Evolutionary conservation across 2,797 vertebrate species (phyloP).

Genomic region (Phataginus tricuspis): DNA sequence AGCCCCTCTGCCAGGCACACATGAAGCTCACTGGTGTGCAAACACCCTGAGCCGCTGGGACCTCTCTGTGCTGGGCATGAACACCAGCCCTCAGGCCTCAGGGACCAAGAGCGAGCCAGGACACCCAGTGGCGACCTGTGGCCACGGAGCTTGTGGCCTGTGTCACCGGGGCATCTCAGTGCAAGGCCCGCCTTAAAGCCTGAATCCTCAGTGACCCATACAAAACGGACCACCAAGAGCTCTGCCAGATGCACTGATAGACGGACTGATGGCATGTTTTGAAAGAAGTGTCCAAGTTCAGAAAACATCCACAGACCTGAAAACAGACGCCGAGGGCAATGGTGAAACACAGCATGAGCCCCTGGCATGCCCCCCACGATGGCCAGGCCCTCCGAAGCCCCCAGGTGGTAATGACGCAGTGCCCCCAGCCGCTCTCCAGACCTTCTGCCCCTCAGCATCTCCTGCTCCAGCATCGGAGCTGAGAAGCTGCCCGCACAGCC

Average conservation of each 20-base stretch:
- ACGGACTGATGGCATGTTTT: accelerated
- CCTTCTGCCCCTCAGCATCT: neutral
- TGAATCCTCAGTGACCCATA: accelerated
- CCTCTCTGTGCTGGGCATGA: accelerated
- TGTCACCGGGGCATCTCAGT: accelerated
- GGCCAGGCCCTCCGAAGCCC: neutral
- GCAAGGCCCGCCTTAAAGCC: accelerated
- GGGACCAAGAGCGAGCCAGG: neutral
- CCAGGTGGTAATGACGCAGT: accelerated
- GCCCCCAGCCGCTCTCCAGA: neutral
- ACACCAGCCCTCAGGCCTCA: accelerated
- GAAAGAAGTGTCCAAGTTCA: accelerated
- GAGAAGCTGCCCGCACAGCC: accelerated
- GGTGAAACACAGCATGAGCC: neutral
- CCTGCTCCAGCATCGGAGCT: neutral
- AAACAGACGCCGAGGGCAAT: neutral
- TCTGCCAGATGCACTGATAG: accelerated
- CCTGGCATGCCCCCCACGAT: accelerated
- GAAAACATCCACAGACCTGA: neutral
- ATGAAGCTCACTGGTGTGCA: neutral
- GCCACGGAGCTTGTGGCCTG: accelerated
- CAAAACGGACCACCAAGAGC: accelerated
- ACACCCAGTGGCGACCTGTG: accelerated
- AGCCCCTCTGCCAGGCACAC: neutral
- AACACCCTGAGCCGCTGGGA: neutral